phyloP scores from a whole-genome alignment of 2,888 invertebrate species.

The Vannuccia rotundouncinata region DNA sequence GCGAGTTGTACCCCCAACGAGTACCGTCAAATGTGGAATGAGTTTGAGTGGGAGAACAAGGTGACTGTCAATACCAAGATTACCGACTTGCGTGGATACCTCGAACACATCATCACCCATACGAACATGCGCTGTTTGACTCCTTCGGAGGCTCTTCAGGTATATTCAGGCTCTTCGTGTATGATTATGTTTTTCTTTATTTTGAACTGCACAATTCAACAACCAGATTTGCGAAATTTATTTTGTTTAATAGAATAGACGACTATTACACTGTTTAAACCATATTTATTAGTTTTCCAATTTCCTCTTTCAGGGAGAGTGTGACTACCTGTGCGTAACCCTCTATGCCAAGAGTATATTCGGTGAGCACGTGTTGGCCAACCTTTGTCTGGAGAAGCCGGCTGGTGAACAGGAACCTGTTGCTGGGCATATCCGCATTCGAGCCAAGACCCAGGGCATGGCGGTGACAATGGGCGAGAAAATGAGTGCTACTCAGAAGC shows the following conservation, averaged over 20 bases:
- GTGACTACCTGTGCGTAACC: slow-evolving; percentile 99
- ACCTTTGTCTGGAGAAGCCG: slow-evolving; percentile 88
- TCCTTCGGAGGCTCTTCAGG: slow-evolving; percentile 64
- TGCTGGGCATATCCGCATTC: slow-evolving; percentile 89
- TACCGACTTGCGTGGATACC: slow-evolving; percentile 81
- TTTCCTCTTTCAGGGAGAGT: slow-evolving; percentile 94
- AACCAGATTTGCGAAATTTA: too few species aligned
- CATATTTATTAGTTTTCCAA: slow-evolving; percentile 43
- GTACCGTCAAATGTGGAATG: slow-evolving; percentile 99
- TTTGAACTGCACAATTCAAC: too few species aligned
- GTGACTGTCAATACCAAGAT: slow-evolving; percentile 84
- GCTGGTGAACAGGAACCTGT: slow-evolving; percentile 68
- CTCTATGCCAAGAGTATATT: slow-evolving; percentile 91
- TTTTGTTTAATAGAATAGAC: too few species aligned
- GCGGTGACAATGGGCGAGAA: slow-evolving; percentile 95
- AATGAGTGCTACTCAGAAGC: slow-evolving; percentile 66
- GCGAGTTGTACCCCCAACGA: slow-evolving; percentile 86
- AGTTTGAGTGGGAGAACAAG: slow-evolving; percentile 99
- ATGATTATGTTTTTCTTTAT: slow-evolving; percentile 77
- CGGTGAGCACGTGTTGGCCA: slow-evolving; percentile 96
- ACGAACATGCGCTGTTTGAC: slow-evolving; percentile 99
- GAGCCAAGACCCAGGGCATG: slow-evolving; percentile 99
- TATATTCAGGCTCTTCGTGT: slow-evolving; percentile 98
- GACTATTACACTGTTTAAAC: too few species aligned
- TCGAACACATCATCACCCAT: slow-evolving; percentile 79